Evolutionary conservation across 2,113 vertebrate species (phyloP).

Genomic region (Leucoraja erinaceus): DNA sequence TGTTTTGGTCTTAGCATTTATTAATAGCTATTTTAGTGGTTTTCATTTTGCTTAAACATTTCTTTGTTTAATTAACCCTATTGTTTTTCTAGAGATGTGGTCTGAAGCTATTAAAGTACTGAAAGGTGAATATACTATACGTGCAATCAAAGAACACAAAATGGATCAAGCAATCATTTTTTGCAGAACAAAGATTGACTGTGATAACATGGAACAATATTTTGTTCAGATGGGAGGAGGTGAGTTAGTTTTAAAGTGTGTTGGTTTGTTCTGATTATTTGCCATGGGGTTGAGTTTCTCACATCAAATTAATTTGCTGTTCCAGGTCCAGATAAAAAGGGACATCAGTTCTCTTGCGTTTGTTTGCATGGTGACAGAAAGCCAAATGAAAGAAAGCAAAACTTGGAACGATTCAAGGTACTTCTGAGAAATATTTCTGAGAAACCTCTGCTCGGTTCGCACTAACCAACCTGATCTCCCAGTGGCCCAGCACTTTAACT

Average conservation of each 20-base stretch:
- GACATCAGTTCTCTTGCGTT: slow-evolving; percentile 89
- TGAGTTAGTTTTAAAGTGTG: slow-evolving; percentile 45
- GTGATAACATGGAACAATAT: slow-evolving; percentile 93
- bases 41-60: not conserved
- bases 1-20: not conserved
- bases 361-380: slow-evolving; percentile 96
- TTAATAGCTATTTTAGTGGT: not conserved
- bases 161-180: slow-evolving; percentile 98
- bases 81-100: slow-evolving; percentile 80
- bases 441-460: no score
- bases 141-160: slow-evolving; percentile 93
- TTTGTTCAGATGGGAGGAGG: slow-evolving; percentile 95
- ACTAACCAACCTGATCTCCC: no score
- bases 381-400: slow-evolving; percentile 87
- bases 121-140: slow-evolving; percentile 84
- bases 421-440: not conserved
- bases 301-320: slow-evolving; percentile 40
- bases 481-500: no score
- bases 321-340: slow-evolving; percentile 86
- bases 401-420: slow-evolving; percentile 95
- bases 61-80: not conserved
- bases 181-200: slow-evolving; percentile 96
- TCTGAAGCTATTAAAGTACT: slow-evolving; percentile 93
- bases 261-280: not conserved
- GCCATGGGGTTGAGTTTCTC: not conserved